Evolutionary conservation across 2,797 vertebrate genomes (phyloP), one percentile per base, ranked within the genome.

Genomic region (Pelobates cultripes): DNA sequence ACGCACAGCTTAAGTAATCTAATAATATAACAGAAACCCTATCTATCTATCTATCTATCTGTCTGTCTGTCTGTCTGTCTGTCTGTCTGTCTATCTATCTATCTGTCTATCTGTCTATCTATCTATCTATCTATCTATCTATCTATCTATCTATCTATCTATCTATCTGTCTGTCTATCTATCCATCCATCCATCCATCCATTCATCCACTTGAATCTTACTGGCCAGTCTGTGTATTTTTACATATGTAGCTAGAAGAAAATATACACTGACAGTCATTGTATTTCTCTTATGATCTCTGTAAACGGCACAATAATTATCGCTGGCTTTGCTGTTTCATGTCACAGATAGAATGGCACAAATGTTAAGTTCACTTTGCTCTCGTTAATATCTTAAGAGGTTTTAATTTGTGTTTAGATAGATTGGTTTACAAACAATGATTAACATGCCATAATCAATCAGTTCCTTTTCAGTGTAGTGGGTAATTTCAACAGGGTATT

Each of bases 371-470:
- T 73, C 51, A 55, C 17, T 40, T 73, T 55, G 70, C 43, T 55
- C 70, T 55, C n/a, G 43, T 47, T 73, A 76, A 61, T 63, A 81
- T 64, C 10, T 61, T 70, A 75, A 70, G 61, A 76, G n/a, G n/a
- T 70, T 47, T 66, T 71, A 76, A 75, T 76, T 69, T 76, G 15
- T 77, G 68, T 81, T 76, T 81, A 61, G 28, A 71, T 75, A 81
- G 67, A 70, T 44, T 75, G 57, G 73, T 70, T 76, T 81, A 77
- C 73, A 77, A 71, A 77, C 68, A 77, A 71, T 77, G 68, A 72
- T 77, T 71, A 76, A 63, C 57, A 66, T 68, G 60, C 60, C 80
- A 72, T 77, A 77, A 77, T 80, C 63, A 80, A 80, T 82, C 80
- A 82, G 69, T 67, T 73, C 60, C 69, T 40, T 77, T 82, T 72